Conservation (phyloP, 2,113 vertebrate species). For the Microtus ochrogaster region DNA sequence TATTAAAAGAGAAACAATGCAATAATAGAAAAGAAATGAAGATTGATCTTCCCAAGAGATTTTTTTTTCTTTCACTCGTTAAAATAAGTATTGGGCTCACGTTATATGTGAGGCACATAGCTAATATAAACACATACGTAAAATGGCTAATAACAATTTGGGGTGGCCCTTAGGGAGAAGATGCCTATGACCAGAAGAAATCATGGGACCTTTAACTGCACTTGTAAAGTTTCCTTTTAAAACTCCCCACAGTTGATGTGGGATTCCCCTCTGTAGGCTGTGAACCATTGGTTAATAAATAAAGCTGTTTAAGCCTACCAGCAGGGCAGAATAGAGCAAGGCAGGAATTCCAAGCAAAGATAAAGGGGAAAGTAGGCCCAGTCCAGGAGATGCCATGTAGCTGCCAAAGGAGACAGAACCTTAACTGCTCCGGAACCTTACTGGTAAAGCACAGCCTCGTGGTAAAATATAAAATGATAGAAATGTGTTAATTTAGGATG, state of each 20-base stretch:
- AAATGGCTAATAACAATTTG: not conserved
- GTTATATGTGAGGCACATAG: not conserved
- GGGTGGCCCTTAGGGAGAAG: not conserved
- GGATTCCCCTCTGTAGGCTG: no score
- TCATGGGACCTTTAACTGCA: not conserved
- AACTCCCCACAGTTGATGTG: not conserved
- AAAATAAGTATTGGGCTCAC: not conserved
- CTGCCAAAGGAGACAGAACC: no score
- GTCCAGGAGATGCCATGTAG: no score
- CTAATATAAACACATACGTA: not conserved
- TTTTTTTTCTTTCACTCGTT: slow-evolving; percentile 13
- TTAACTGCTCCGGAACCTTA: no score
- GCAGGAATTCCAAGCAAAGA: no score
- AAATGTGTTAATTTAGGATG: no score
- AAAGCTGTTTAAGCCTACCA: no score
- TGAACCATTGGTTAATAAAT: no score
- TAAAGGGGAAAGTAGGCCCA: no score
- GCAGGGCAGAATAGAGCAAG: no score
- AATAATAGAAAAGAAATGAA: slow-evolving; percentile 35
- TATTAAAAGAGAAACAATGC: not conserved
- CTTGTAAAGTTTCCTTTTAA: not conserved
- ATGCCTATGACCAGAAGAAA: not conserved
- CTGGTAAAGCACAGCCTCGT: no score
- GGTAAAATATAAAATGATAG: no score
- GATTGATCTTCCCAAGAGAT: not conserved